Base-by-base conservation (phyloP, 2,888 invertebrate species). In the Philopedon plagiatum region DNA sequence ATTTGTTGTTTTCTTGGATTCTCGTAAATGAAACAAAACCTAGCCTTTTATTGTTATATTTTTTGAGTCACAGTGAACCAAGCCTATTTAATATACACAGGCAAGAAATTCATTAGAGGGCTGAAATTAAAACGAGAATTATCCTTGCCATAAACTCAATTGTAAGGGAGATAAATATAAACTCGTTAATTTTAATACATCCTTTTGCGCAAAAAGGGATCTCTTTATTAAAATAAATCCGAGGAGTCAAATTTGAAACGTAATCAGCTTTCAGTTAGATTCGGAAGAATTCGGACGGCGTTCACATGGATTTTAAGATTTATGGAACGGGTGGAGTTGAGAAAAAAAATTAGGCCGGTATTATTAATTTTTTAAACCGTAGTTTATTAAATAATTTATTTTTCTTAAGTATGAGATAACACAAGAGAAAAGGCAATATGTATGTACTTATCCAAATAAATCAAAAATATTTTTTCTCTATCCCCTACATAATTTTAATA, bases 121-220 rank as follows among this genome's bases (percentile, higher is more conserved):
- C 1, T 21, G 21, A 46, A 21, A 46, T 46, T 46, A 46, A 46
- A 44, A 46, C n/a, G n/a, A n/a, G 23, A 46, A 46, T 23, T 46
- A 23, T 46, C n/a, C 46, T 19, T n/a, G 46, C 11, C 46, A 21
- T 46, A 46, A 46, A 46, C 46, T 21, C 46, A 46, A 46, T 46
- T 46, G 46, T 46, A 46, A 39, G 19, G 21, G 46, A 46, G 46
- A 46, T 46, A 46, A 46, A 46, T 46, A 46, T 46, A 46, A 21
- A 21, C 23, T 23, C 46, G 46, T 23, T 23, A 46, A 23, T 46
- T 46, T 46, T n/a, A 46, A 46, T 23, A 46, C 11, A 19, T 46
- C 11, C 5, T 46, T 46, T 46, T 23, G n/a, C 9, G 8, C n/a
- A 11, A 23, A 46, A 46, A 21, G 46, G 46, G 44, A 21, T 46